Evolutionary conservation across 2,888 invertebrate species (phyloP).

Genomic region (Caradrina clavipalpis): DNA sequence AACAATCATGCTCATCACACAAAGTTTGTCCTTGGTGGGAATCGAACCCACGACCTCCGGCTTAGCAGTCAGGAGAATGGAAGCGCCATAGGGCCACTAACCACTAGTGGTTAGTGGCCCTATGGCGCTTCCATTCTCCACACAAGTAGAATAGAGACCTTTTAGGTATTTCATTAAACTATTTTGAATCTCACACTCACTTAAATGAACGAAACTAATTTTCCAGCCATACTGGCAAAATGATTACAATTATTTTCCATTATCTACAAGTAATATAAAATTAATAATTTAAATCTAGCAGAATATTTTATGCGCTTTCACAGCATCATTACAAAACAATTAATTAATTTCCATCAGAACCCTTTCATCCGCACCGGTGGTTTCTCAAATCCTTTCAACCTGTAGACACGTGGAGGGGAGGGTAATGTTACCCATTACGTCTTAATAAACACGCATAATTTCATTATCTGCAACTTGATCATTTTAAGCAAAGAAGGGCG

Average conservation of each 20-base stretch:
- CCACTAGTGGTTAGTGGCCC: too few relatives aligned
- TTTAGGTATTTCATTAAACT: not conserved
- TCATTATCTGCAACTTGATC: conserved; percentile 52
- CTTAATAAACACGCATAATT: conserved; percentile 50
- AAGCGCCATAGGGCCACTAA: too few relatives aligned
- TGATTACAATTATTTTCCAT: not conserved
- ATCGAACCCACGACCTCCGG: too few relatives aligned
- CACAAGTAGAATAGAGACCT: not conserved
- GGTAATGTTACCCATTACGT: conserved; percentile 37
- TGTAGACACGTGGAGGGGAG: conserved; percentile 9
- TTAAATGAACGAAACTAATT: not conserved
- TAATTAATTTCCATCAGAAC: conserved; percentile 53
- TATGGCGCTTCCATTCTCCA: not conserved
- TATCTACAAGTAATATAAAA: not conserved
- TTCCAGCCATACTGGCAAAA: not conserved
- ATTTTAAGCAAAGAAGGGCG: conserved; percentile 45
- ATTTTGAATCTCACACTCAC: not conserved
- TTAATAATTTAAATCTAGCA: conserved; percentile 12
- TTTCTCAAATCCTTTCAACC: conserved; percentile 14
- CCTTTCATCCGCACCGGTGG: conserved; percentile 30
- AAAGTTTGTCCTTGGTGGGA: too few relatives aligned
- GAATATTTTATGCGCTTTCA: conserved; percentile 16
- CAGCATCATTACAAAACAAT: conserved; percentile 31
- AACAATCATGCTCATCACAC: too few relatives aligned
- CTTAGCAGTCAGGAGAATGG: too few relatives aligned